Evolutionary conservation across 2,797 vertebrate genomes (phyloP).

Genomic region (Melanotaenia boesemani): DNA sequence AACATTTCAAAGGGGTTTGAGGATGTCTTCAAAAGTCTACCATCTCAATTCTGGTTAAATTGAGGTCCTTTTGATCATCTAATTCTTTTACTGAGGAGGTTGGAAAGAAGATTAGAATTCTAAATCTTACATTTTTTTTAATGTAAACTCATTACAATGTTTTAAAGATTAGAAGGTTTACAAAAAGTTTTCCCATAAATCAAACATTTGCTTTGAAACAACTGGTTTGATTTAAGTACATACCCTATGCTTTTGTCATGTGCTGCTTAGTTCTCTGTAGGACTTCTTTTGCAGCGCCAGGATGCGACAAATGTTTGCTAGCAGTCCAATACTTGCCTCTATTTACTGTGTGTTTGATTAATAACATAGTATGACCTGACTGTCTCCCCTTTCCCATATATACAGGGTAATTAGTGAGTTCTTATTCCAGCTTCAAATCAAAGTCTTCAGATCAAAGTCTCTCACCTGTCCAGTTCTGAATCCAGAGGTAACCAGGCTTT

Average conservation of each 20-base stretch:
- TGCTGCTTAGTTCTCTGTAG: not conserved
- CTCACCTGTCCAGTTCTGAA: not conserved
- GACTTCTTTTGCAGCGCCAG: not conserved
- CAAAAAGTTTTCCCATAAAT: not conserved
- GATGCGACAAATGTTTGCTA: not conserved
- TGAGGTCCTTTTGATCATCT: not conserved
- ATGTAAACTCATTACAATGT: not conserved
- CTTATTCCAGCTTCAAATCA: too few relatives aligned
- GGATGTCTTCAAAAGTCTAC: not conserved
- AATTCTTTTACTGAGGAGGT: not conserved
- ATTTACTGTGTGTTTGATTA: not conserved
- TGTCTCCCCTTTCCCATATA: not conserved
- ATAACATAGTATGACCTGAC: not conserved
- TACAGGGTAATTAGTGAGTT: not conserved
- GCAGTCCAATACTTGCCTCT: not conserved
- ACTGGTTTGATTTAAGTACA: not conserved
- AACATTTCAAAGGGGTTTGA: slow-evolving; percentile 11
- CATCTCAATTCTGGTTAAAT: not conserved
- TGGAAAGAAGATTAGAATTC: not conserved
- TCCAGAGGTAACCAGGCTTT: not conserved
- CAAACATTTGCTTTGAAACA: not conserved
- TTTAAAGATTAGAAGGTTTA: not conserved
- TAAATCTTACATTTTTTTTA: not conserved
- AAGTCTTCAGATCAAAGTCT: not conserved
- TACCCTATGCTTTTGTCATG: not conserved